Percentiles rank a stretch among this genome's conserved stretches.
phyloP scores from a whole-genome alignment of 2,888 invertebrate species.

The Pandemis corylana region DNA sequence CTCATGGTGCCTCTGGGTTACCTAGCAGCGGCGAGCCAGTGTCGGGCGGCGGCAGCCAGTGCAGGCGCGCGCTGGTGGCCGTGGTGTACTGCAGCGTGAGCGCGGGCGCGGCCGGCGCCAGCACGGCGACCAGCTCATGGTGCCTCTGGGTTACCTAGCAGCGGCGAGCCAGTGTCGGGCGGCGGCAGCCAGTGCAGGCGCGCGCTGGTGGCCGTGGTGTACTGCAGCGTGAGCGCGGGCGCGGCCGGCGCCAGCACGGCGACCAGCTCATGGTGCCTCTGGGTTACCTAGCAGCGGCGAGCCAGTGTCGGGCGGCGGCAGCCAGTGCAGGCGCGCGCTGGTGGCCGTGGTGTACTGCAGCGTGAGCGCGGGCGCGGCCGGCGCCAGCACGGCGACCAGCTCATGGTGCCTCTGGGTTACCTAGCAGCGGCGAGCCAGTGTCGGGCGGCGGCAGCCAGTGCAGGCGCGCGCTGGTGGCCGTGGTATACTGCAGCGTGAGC shows the following conservation, averaged over 20 bases:
- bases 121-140: constrained; percentile 88
- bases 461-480: constrained; percentile 89
- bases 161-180: constrained; percentile 80
- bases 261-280: constrained; percentile 80
- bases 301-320: constrained; percentile 75
- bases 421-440: constrained; percentile 81
- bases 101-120: constrained; percentile 89
- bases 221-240: constrained; percentile 89
- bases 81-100: constrained; percentile 90
- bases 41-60: constrained; percentile 76
- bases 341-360: constrained; percentile 91
- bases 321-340: constrained; percentile 87
- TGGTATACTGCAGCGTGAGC: constrained; percentile 89
- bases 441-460: constrained; percentile 77
- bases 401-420: constrained; percentile 62
- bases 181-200: constrained; percentile 84
- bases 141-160: constrained; percentile 61
- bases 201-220: constrained; percentile 90
- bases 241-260: constrained; percentile 90
- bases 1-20: constrained; percentile 58
- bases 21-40: constrained; percentile 81
- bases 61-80: constrained; percentile 88
- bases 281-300: constrained; percentile 75
- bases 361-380: constrained; percentile 88
- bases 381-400: constrained; percentile 90